phyloP scores from a whole-genome alignment of 2,113 vertebrate genomes.

The Zapornia atra region DNA sequence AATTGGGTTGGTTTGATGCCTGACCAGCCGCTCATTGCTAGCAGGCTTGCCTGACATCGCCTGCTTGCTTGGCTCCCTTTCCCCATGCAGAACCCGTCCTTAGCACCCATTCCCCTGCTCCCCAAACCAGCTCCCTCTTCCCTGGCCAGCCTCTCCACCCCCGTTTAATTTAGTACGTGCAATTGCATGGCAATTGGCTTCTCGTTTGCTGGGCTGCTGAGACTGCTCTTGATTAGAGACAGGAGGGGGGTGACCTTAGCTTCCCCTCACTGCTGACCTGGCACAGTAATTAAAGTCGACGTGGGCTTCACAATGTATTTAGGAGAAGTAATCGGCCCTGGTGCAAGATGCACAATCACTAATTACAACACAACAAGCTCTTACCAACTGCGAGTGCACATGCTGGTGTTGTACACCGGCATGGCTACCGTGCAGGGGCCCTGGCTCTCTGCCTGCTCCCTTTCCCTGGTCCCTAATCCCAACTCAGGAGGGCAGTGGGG shows the following conservation, averaged over 20 bases:
- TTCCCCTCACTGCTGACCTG: conserved; percentile 49
- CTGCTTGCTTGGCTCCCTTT: conserved; percentile 25
- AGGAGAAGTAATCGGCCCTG: conserved; percentile 56
- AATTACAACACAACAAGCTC: conserved; percentile 54
- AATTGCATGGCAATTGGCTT: conserved; percentile 62
- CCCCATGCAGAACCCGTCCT: not conserved
- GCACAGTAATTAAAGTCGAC: conserved; percentile 61
- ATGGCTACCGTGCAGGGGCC: not conserved
- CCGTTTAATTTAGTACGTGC: conserved; percentile 36
- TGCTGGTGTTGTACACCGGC: not conserved
- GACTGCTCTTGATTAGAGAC: conserved; percentile 34
- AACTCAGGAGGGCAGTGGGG: not conserved
- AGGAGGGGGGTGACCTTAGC: conserved; percentile 27
- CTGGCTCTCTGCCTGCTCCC: conserved; percentile 2
- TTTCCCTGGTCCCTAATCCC: not conserved
- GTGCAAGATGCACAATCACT: conserved; percentile 51
- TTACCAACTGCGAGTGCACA: conserved; percentile 14
- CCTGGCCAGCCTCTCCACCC: not conserved
- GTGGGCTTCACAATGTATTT: conserved; percentile 57
- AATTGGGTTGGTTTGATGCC: conserved; percentile 67
- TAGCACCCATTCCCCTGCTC: conserved; percentile 11
- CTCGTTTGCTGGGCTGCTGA: conserved; percentile 16
- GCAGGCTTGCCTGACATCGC: not conserved
- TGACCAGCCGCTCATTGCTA: conserved; percentile 29
- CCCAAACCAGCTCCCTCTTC: conserved; percentile 21